These are phyloP conservation scores for Drosophila hydei DNA, from an alignment of 1,140 invertebrate species.

Conservation along the genomic window DNA sequence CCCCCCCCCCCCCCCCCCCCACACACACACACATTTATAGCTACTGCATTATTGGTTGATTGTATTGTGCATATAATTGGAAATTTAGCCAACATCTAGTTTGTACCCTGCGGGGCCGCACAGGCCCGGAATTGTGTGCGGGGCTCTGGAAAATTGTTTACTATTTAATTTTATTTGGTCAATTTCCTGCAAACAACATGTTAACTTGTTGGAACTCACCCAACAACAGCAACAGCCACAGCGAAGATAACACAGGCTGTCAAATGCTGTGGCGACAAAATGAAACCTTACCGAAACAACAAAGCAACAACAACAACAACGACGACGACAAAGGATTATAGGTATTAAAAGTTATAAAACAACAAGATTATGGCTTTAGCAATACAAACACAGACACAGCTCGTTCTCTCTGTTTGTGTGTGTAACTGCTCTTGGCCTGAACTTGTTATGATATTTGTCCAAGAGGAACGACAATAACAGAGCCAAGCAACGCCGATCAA, in stretches of 20 bases:
- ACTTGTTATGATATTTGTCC: constrained; percentile 48
- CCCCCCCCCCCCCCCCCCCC: too few species aligned
- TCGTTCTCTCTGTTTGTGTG: constrained; percentile 1
- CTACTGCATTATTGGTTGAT: constrained; percentile 24
- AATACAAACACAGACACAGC: constrained; percentile 58
- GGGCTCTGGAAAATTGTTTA: constrained; percentile 41
- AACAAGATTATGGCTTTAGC: constrained; percentile 70
- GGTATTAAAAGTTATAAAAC: constrained; percentile 79
- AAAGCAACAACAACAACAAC: constrained; percentile 29
- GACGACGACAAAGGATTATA: constrained; percentile 54
- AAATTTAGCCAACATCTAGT: constrained; percentile 36
- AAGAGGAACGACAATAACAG: constrained; percentile 5
- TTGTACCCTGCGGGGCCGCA: not conserved
- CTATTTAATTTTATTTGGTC: constrained; percentile 74
- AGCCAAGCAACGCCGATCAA: not conserved
- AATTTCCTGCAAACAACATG: constrained; percentile 71
- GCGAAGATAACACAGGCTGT: constrained; percentile 13
- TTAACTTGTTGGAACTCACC: constrained; percentile 49
- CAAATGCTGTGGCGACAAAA: constrained; percentile 46
- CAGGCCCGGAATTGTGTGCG: constrained; percentile 17
- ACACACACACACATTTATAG: not conserved
- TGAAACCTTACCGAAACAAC: constrained; percentile 32
- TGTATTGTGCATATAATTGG: constrained; percentile 47
- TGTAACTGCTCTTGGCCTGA: constrained; percentile 9
- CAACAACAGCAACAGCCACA: constrained; percentile 22